These are phyloP conservation scores for Microcebus tavaratra DNA, from an alignment of 2,113 vertebrate species.

Conservation along the genomic window DNA sequence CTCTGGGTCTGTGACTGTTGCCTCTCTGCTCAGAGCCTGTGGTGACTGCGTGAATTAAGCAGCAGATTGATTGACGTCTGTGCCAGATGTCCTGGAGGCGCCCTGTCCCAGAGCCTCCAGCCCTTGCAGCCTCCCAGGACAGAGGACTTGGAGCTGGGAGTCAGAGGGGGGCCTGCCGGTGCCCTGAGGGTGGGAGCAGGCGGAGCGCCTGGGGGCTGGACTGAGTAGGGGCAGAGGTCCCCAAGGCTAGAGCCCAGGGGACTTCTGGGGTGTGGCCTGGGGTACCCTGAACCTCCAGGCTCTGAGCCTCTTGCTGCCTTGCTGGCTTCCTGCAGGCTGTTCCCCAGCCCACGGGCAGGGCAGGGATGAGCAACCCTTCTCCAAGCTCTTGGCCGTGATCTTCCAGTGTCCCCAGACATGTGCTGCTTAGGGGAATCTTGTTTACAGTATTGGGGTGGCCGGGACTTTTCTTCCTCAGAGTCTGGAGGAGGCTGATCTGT, in stretches of 20 bases:
- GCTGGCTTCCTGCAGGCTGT: too few species aligned
- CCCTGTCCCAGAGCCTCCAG: not conserved
- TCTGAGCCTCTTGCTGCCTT: too few species aligned
- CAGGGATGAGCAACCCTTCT: not conserved
- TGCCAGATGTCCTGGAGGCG: not conserved
- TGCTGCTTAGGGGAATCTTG: not conserved
- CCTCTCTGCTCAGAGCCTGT: not conserved
- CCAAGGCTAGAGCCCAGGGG: not conserved
- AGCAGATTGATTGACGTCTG: too few species aligned
- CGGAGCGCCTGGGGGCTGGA: not conserved
- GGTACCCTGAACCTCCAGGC: not conserved
- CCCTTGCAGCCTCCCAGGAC: not conserved
- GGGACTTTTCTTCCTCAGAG: not conserved
- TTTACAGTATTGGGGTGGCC: fast-evolving
- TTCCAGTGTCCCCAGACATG: fast-evolving
- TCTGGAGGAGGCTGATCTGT: not conserved
- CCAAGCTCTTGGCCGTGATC: fast-evolving
- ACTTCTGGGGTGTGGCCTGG: fast-evolving
- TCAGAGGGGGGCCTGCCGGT: not conserved
- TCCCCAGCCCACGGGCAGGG: not conserved
- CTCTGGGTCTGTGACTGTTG: fast-evolving
- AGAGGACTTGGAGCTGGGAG: not conserved
- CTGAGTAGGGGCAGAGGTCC: not conserved
- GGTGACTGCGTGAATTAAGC: fast-evolving
- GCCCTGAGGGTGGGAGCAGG: not conserved